A percentile compares a stretch with the other conserved stretches of the same genome.
phyloP scores from a whole-genome alignment of 1,140 invertebrate species.

The Bombus affinis region DNA sequence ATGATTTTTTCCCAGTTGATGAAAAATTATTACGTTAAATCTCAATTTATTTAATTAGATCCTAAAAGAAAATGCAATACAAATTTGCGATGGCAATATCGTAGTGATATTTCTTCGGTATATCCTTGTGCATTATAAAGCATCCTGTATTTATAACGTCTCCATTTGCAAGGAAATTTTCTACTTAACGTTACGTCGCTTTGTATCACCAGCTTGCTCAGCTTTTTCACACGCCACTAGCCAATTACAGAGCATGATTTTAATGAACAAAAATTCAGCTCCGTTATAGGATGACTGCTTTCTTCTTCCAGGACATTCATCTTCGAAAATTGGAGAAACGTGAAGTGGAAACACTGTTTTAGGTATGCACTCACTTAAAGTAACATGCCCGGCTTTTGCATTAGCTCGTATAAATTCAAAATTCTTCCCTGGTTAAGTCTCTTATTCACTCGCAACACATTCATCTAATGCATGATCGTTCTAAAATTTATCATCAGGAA shows the following conservation, averaged over 20 bases:
- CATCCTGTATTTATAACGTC: no score
- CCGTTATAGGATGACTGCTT: background rate
- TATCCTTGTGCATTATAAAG: background rate
- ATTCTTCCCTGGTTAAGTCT: rapidly evolving
- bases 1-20: no score
- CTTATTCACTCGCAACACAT: no score
- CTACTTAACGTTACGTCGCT: no score
- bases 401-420: no score
- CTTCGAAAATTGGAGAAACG: background rate
- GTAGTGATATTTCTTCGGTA: background rate
- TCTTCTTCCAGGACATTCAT: background rate
- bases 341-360: background rate
- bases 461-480: no score
- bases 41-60: background rate
- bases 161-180: background rate
- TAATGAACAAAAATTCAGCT: background rate
- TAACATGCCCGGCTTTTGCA: no score
- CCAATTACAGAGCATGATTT: background rate
- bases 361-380: no score
- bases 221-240: background rate
- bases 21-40: background rate
- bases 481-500: no score
- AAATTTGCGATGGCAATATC: background rate
- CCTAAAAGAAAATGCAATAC: no score
- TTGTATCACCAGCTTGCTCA: no score